These are phyloP conservation scores for Calameuta pallipes DNA, from an alignment of 2,888 invertebrate genomes.

Conservation along the genomic window DNA sequence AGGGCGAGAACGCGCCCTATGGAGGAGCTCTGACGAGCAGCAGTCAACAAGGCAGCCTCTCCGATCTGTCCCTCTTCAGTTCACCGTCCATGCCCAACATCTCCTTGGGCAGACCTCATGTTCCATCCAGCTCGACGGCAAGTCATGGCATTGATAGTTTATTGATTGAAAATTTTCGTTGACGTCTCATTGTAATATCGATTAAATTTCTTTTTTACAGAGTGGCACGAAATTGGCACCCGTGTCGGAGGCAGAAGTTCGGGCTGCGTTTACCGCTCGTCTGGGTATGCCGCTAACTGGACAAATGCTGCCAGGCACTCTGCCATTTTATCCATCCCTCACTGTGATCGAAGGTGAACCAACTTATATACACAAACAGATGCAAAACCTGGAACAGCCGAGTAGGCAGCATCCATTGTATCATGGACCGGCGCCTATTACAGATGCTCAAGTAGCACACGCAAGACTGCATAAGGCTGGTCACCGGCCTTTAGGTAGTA, in stretches of 20 bases:
- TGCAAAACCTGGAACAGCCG: slow-evolving; percentile 69
- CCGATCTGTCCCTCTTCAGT: slow-evolving; percentile 85
- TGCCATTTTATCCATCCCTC: slow-evolving; percentile 79
- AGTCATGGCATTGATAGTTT: slow-evolving; percentile 23
- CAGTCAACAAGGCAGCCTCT: slow-evolving; percentile 76
- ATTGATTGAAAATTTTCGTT: background rate
- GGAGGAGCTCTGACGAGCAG: slow-evolving; percentile 69
- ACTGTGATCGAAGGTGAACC: slow-evolving; percentile 70
- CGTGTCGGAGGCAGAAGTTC: slow-evolving; percentile 83
- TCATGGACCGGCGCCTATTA: slow-evolving; percentile 68
- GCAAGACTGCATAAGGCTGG: slow-evolving; percentile 78
- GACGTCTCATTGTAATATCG: background rate
- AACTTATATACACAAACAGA: slow-evolving; percentile 68
- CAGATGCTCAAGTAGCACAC: slow-evolving; percentile 76
- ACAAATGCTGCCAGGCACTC: slow-evolving; percentile 75
- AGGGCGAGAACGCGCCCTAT: slow-evolving; percentile 78
- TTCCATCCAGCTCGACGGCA: slow-evolving; percentile 66
- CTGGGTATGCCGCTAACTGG: slow-evolving; percentile 75
- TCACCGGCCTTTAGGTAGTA: slow-evolving; percentile 70
- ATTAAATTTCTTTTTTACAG: slow-evolving; percentile 34
- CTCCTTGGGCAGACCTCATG: slow-evolving; percentile 86
- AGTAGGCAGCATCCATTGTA: slow-evolving; percentile 60
- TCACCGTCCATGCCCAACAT: slow-evolving; percentile 98
- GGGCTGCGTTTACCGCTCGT: slow-evolving; percentile 77
- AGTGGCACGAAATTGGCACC: slow-evolving; percentile 69